A percentile compares a stretch with the other conserved stretches of the same genome.
Evolutionary conservation across 2,113 vertebrate genomes (phyloP).

Genomic region (Pollimyrus isidori): DNA sequence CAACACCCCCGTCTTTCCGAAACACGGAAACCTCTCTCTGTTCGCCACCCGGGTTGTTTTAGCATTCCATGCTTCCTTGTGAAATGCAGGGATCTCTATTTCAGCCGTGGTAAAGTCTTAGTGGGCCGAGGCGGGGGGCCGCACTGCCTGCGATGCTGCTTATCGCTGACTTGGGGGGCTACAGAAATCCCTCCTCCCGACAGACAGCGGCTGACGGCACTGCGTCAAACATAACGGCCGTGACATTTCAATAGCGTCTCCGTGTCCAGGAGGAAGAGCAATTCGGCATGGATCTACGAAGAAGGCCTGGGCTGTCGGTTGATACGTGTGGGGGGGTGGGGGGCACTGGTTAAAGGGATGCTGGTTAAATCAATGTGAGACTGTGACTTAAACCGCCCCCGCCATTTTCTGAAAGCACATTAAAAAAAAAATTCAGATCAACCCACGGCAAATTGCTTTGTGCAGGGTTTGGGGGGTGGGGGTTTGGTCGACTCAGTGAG

Average conservation of each 20-base stretch:
- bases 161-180: background rate
- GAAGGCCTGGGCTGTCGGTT: background rate
- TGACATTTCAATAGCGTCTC: conserved; percentile 13
- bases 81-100: background rate
- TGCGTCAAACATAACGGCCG: background rate
- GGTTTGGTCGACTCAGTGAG: background rate
- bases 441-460: background rate
- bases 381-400: conserved; percentile 3
- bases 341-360: background rate
- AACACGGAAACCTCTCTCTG: background rate
- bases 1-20: background rate
- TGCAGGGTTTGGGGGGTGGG: background rate
- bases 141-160: background rate
- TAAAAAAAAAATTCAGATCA: conserved; percentile 12
- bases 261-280: background rate
- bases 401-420: background rate
- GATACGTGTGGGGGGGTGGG: background rate
- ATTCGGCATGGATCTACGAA: background rate
- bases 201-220: background rate
- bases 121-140: background rate
- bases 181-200: background rate
- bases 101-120: background rate
- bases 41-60: too few relatives aligned
- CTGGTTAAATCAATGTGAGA: conserved; percentile 7
- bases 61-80: background rate